phyloP scores from a whole-genome alignment of 2,888 invertebrate genomes.

The Drosophila maculinotata region DNA sequence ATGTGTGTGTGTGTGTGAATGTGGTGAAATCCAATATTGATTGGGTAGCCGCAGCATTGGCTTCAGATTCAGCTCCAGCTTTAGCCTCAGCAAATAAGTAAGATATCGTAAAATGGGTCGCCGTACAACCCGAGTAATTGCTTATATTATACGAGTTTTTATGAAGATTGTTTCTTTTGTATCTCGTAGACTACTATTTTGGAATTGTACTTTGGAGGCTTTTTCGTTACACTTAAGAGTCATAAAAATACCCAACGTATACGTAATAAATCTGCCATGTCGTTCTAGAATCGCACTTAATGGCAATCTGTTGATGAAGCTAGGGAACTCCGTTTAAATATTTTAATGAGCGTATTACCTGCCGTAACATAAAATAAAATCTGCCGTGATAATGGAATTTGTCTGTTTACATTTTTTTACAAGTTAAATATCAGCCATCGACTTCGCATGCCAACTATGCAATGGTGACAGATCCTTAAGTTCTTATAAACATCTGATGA shows the following conservation, averaged over 20 bases:
- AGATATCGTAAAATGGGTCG: constrained; percentile 56
- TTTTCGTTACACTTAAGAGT: constrained; percentile 45
- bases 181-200: constrained; percentile 26
- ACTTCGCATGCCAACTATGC: too few species aligned
- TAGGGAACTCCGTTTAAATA: neutral
- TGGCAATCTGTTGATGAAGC: constrained; percentile 2
- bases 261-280: constrained; percentile 37
- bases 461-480: too few species aligned
- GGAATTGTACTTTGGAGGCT: constrained; percentile 61
- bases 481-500: too few species aligned
- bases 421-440: too few species aligned
- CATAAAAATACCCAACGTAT: constrained; percentile 29
- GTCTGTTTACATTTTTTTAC: neutral
- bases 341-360: neutral
- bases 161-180: constrained; percentile 63
- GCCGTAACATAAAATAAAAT: neutral
- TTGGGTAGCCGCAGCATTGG: constrained; percentile 70
- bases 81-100: constrained; percentile 45
- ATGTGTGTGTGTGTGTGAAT: constrained; percentile 28
- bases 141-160: constrained; percentile 63
- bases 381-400: neutral
- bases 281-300: constrained; percentile 1
- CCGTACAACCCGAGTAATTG: constrained; percentile 44
- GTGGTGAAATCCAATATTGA: constrained; percentile 71
- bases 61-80: constrained; percentile 12